These are phyloP conservation scores for Lophura nycthemera DNA, from an alignment of 2,113 vertebrate species.

Conservation along the genomic window DNA sequence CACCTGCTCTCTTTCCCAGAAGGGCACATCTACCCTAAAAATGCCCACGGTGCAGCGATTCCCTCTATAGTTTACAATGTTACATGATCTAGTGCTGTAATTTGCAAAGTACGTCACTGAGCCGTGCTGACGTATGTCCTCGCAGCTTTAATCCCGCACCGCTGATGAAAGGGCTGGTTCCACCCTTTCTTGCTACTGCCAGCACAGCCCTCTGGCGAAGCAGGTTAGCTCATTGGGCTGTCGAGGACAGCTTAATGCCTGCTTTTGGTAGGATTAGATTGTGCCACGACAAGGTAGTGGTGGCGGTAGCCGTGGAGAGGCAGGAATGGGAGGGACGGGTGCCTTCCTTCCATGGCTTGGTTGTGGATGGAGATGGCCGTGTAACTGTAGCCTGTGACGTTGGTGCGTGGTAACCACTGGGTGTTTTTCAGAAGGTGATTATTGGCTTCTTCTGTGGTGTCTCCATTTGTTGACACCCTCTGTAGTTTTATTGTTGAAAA, in stretches of 20 bases:
- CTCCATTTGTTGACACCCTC: not conserved
- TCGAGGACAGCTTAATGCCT: not conserved
- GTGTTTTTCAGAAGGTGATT: not conserved
- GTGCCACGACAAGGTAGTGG: not conserved
- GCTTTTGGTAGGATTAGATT: conserved; percentile 11
- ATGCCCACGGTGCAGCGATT: not conserved
- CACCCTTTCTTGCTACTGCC: not conserved
- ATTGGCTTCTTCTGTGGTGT: not conserved
- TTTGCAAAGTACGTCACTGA: conserved; percentile 49
- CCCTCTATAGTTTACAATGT: not conserved
- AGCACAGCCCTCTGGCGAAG: not conserved
- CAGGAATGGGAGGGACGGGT: not conserved
- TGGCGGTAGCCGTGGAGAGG: not conserved
- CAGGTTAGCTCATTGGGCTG: conserved; percentile 5
- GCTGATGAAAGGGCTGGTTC: conserved; percentile 50
- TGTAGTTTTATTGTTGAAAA: not conserved
- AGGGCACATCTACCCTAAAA: not conserved
- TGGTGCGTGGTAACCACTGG: not conserved
- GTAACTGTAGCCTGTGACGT: not conserved
- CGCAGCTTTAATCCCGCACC: conserved; percentile 28
- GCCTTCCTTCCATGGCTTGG: not conserved
- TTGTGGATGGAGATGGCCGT: not conserved
- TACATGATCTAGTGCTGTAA: not conserved
- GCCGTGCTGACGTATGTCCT: conserved; percentile 35
- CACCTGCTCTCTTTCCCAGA: not conserved